Base-by-base conservation (phyloP, 2,113 vertebrate genomes). In the mouse (Mus musculus) region DNA sequence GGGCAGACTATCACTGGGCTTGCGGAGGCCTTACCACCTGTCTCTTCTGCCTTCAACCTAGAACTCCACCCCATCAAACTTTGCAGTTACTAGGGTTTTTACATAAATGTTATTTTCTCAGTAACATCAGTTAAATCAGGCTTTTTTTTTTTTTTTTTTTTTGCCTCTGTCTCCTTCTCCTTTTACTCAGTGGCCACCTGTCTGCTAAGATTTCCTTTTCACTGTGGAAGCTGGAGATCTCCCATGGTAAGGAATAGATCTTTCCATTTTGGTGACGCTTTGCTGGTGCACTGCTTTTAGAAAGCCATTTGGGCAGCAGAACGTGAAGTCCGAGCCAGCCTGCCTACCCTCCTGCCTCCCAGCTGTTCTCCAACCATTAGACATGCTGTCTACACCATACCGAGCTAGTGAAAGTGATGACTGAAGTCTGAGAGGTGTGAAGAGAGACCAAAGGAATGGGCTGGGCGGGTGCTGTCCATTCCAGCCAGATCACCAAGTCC, bases 1-100 rank as follows among this genome's bases (percentile, higher is more conserved):
- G 89, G 92, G 94, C 30, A 65, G 69, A 91, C 90, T 76, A 71
- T 96, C 94, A 90, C 75, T 90, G 75, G n/a, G 56, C 71, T 89
- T 42, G 36, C 52, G 26, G 89, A 95, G 81, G 78, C 89, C 89
- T 91, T 72, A 92, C 81, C 93, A 84, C 77, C 73, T 90, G 77
- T 81, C 88, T 85, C 63, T 20, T 9, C 49, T 61, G 82, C 78
- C 93, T 91, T 89, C 46, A 71, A 87, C 56, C 24, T 89, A 33
- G 20, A 87, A 77, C 30, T 82, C 84, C 78, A 80, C 82, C 84
- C 63, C 92, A 52, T 94, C 80, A 75, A 12, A 71, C 86, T 84
- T 61, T 88, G 90, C 28, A 90, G 84, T 77, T 92, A 63, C 49
- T 75, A 73, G 65, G 54, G 46, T 61, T 76, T 84, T 94, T 84